Evolutionary conservation across 1,140 invertebrate genomes (phyloP).

Genomic region (Caenorhabditis inopinata): DNA sequence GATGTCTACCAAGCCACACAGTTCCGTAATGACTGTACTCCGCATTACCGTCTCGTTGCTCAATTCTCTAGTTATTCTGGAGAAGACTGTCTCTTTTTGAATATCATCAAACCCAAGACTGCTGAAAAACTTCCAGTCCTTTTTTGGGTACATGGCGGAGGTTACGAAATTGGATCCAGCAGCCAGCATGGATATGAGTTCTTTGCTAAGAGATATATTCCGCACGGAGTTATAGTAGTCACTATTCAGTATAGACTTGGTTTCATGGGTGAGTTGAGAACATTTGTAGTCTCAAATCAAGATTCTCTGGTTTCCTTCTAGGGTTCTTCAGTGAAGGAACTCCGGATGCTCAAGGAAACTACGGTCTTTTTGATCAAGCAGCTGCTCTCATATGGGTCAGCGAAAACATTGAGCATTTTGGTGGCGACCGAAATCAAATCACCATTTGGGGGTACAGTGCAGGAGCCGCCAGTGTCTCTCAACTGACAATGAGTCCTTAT

Average conservation of each 20-base stretch:
- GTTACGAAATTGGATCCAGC: slow-evolving; percentile 88
- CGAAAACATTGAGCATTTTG: slow-evolving; percentile 59
- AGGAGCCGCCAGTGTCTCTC: slow-evolving; percentile 77
- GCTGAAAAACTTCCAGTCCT: slow-evolving; percentile 74
- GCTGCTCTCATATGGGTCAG: slow-evolving; percentile 73
- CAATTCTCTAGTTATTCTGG: slow-evolving; percentile 70
- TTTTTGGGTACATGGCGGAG: slow-evolving; percentile 92
- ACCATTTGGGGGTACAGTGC: slow-evolving; percentile 71
- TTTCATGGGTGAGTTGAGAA: slow-evolving; percentile 77
- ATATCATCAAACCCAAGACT: slow-evolving; percentile 65
- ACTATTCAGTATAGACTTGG: slow-evolving; percentile 78
- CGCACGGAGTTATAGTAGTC: slow-evolving; percentile 71
- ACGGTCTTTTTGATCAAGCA: slow-evolving; percentile 77
- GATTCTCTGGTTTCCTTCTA: background rate
- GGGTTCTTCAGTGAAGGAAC: slow-evolving; percentile 67
- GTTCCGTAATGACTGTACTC: slow-evolving; percentile 61
- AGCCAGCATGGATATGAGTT: slow-evolving; percentile 81
- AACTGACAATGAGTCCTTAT: slow-evolving; percentile 78
- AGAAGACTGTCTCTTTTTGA: slow-evolving; percentile 92
- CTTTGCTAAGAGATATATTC: slow-evolving; percentile 42
- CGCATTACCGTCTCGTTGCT: background rate
- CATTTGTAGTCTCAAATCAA: background rate
- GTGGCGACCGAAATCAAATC: slow-evolving; percentile 68
- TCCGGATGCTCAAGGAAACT: slow-evolving; percentile 66
- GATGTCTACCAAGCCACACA: slow-evolving; percentile 74